Evolutionary conservation across 2,888 invertebrate species (phyloP).

Genomic region (Dendrolimus pini): DNA sequence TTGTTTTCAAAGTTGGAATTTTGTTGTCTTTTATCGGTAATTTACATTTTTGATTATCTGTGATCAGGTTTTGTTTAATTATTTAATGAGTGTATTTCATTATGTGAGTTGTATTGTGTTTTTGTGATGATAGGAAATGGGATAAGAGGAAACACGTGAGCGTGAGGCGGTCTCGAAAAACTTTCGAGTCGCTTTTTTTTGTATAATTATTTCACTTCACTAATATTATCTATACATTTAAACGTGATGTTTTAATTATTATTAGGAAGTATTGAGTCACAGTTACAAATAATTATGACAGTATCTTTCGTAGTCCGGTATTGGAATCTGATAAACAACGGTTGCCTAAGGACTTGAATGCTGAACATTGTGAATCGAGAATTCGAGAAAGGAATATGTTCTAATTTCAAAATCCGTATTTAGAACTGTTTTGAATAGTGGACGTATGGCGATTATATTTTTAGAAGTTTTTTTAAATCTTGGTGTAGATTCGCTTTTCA

Average conservation of each 20-base stretch:
- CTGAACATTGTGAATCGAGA: background rate
- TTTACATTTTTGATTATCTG: slow-evolving; percentile 3
- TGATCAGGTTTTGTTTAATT: background rate
- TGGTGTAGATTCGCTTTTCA: no score
- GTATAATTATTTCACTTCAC: background rate
- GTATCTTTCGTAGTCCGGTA: background rate
- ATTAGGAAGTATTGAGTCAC: background rate
- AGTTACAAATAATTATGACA: background rate
- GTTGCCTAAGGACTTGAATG: background rate
- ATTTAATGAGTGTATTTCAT: background rate
- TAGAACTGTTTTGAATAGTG: background rate
- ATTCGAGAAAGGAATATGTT: background rate
- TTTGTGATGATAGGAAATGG: background rate
- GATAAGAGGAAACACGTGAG: background rate
- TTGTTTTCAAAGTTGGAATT: slow-evolving; percentile 14
- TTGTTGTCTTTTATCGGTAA: slow-evolving; percentile 30
- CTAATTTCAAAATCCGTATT: background rate
- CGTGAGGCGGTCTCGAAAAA: background rate
- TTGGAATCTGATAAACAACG: background rate
- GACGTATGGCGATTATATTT: background rate
- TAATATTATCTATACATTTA: background rate
- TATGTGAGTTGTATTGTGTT: background rate
- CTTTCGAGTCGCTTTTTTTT: background rate
- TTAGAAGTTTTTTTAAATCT: background rate
- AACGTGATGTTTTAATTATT: background rate